Conservation (phyloP, 2,113 vertebrate genomes). For the Mustela lutreola region DNA sequence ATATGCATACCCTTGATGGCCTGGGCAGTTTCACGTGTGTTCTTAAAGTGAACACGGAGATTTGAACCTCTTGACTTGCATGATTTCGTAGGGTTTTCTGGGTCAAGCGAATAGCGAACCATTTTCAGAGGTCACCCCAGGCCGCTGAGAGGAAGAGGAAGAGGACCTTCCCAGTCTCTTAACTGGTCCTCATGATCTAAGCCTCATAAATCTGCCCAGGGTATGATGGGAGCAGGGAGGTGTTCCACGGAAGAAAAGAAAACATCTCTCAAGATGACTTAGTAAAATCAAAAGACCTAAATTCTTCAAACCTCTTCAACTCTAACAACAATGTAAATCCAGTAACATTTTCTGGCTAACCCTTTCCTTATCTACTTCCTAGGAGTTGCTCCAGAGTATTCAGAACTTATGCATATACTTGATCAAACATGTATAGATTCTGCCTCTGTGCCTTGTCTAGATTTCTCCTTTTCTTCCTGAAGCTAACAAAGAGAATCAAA, state of each 20-base stretch:
- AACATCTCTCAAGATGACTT: not conserved
- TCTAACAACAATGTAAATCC: not conserved
- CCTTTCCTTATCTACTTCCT: not conserved
- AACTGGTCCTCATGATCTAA: too few species aligned
- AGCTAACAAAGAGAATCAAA: not conserved
- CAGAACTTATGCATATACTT: not conserved
- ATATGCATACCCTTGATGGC: too few species aligned
- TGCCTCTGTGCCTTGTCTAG: not conserved
- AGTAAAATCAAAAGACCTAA: not conserved
- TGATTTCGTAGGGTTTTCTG: too few species aligned
- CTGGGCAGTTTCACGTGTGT: too few species aligned
- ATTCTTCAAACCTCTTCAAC: not conserved
- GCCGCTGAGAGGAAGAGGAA: too few species aligned
- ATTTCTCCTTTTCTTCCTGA: not conserved
- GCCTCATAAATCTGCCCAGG: not conserved
- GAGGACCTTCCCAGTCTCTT: not conserved
- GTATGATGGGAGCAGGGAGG: not conserved
- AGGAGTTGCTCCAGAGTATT: not conserved
- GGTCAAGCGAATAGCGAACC: too few species aligned
- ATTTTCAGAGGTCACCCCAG: too few species aligned
- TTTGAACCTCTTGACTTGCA: too few species aligned
- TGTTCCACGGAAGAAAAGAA: not conserved
- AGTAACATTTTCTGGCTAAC: not conserved
- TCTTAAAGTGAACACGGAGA: too few species aligned
- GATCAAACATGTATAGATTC: not conserved